phyloP scores from a whole-genome alignment of 2,113 vertebrate species.

The Forbesichthys papilliferus region DNA sequence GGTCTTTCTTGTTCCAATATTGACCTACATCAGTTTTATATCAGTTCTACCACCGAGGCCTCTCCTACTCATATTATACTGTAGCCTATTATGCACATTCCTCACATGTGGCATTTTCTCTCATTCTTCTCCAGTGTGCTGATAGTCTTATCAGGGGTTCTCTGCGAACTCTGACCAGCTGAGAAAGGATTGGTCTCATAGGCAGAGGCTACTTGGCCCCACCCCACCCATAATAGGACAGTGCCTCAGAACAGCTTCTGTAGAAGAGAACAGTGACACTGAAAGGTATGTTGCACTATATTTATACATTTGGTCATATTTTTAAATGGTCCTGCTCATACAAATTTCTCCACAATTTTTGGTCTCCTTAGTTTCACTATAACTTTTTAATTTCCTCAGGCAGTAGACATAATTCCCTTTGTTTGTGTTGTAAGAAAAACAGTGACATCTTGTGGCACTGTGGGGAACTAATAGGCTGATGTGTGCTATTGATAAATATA shows the following conservation, averaged over 20 bases:
- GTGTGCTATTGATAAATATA: background rate
- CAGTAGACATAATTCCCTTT: background rate
- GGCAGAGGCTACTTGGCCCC: slow-evolving; percentile 24
- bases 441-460: background rate
- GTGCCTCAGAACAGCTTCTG: slow-evolving; percentile 15
- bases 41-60: no score
- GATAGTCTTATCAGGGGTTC: slow-evolving; percentile 58
- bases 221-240: slow-evolving; percentile 26
- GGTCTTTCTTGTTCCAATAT: no score
- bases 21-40: no score
- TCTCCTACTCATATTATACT: no score
- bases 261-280: slow-evolving; percentile 19
- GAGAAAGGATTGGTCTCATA: slow-evolving; percentile 32
- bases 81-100: background rate
- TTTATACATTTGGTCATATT: background rate
- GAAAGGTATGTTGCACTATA: slow-evolving; percentile 42
- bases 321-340: no score
- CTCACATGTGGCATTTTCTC: slow-evolving; percentile 55
- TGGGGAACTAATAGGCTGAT: background rate
- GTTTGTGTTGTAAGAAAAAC: background rate
- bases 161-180: slow-evolving; percentile 68
- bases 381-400: background rate
- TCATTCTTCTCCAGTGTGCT: slow-evolving; percentile 34
- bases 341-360: no score
- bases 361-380: background rate